Base-by-base conservation (phyloP, 2,113 vertebrate species). In the Lanius ludovicianus region DNA sequence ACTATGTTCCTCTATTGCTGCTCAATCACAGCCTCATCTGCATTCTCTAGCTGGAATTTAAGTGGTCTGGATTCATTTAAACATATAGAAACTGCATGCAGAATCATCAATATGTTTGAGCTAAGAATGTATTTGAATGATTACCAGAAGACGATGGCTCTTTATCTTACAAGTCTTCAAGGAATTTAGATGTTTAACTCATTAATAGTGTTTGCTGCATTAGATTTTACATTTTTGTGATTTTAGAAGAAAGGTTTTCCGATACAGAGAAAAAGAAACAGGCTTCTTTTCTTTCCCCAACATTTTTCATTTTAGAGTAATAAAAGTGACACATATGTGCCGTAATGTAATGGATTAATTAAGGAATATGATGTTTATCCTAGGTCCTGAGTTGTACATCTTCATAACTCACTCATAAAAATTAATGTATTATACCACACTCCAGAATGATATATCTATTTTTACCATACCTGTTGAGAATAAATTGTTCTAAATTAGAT, bases 301-400 rank as follows among this genome's bases (percentile, higher is more conserved):
- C 84, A 91, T 96, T 97, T 97, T 97, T 98, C 96, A 97, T 97
- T 97, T 98, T 96, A 97, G 74, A 89, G 93, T 95, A 97, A 97
- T 98, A 98, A 98, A 98, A 98, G 92, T 89, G 95, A 96, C 97
- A 97, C 89, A 68, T 97, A 97, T 94, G 96, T 97, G 96, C 96
- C 86, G 65, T 77, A 95, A 95, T 41, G 41, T 98, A 98, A 98
- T 97, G 97, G 96, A 98, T 98, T 98, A 98, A 98, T 98, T 98
- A 98, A 98, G 96, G 97, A 97, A 97, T 97, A 97, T 95, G 89
- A 98, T 98, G 98, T 98, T 98, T 98, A 98, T 98, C 96, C 97
- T 96, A 95, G 96, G 93, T 97, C 95, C 93, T 74, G 68, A 97
- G 95, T 95, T 97, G 96, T 96, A 97, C 96, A 95, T 98, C 97